Conservation (phyloP, 2,113 vertebrate species). For the Hemiscyllium ocellatum region DNA sequence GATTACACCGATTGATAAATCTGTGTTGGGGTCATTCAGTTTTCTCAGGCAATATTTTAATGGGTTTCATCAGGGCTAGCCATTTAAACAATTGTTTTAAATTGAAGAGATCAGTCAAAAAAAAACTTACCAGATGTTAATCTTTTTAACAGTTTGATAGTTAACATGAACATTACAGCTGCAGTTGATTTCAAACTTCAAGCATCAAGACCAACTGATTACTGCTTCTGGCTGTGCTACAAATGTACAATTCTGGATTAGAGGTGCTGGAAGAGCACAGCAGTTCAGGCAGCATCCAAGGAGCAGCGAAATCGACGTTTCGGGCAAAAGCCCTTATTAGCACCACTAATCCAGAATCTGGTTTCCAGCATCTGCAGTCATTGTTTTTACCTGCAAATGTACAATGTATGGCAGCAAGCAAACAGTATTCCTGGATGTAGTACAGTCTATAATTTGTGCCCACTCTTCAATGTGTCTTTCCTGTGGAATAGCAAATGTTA, state of each 20-base stretch:
- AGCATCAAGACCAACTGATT: constrained; percentile 18
- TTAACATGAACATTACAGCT: background rate
- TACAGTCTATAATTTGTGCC: constrained; percentile 1
- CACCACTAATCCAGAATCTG: no score
- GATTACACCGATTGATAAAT: background rate
- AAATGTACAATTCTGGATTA: background rate
- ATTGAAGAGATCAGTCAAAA: background rate
- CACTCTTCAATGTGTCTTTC: background rate
- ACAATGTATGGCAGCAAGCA: background rate
- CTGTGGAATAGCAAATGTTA: background rate
- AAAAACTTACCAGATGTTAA: background rate
- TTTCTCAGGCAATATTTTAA: background rate
- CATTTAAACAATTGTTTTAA: background rate
- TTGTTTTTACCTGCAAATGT: background rate
- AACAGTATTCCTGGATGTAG: background rate
- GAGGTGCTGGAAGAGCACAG: no score
- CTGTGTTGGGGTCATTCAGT: background rate
- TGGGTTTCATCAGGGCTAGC: background rate
- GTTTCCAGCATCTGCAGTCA: no score
- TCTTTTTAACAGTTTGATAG: background rate
- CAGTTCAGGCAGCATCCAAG: no score
- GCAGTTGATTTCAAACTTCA: constrained; percentile 14
- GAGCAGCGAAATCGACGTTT: no score
- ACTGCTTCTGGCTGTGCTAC: background rate
- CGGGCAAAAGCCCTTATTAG: no score